Base-by-base conservation (phyloP, 2,113 vertebrate genomes). In the Pelmatolapia mariae region DNA sequence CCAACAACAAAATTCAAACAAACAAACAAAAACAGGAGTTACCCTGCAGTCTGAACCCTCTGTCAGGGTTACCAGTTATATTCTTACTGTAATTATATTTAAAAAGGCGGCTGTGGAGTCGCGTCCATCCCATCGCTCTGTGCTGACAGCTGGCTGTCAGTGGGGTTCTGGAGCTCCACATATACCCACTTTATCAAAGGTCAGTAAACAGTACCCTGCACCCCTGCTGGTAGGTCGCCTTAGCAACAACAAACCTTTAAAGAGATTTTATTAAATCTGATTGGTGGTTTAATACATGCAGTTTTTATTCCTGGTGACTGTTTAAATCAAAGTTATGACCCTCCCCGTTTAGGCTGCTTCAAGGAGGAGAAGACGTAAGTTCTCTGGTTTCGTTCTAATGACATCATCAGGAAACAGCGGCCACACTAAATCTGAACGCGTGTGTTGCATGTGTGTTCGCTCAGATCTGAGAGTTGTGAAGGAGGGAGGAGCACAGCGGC, bases 111-210 rank as follows among this genome's bases (percentile, higher is more conserved):
- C 15, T 50, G 45, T 16, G 6, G 15, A 18, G 6, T 50, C 26
- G 1, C 24, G 0, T 5, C 4, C 4, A 19, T 19, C 7, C 18
- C 56, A 63, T 11, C 6, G 2, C 31, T 36, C 29, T 36, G 59
- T 63, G 59, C 59, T 33, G 57, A 61, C 16, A 10, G 59, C 59
- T 63, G 29, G 0, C 16, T 63, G 59, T 50, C 7, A 50, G 45
- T 47, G 15, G 15, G 13, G 13, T 15, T 47, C 13, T 45, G 43
- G 5, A 15, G 43, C 43, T 45, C 43, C 13, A 13, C 38, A 12
- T 43, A 43, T 57, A 16, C 59, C 31, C 10, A n/a, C 61, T 36
- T 66, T 12, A 38, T 22, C 63, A 68, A 38, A 68, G 10, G 33
- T 3, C 57, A 33, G 15, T 66, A 18, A 38, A 68, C 19, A 66